Evolutionary conservation across 2,113 vertebrate genomes (phyloP), one percentile per base, ranked within the genome.

Genomic region (Oenanthe melanoleuca): DNA sequence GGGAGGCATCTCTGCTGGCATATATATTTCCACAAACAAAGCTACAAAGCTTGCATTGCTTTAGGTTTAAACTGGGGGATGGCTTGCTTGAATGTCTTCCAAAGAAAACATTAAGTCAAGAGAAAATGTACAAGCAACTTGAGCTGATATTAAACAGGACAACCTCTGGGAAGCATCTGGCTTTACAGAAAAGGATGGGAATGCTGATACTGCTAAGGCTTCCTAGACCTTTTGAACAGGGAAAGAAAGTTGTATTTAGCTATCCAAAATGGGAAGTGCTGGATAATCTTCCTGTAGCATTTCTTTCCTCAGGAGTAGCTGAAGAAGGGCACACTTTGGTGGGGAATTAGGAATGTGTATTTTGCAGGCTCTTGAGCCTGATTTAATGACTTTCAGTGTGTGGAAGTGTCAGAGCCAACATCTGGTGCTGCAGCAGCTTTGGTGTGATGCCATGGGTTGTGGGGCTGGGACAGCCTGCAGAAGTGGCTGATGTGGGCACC

Each of bases 141-240:
- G 80, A 93, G 90, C 64, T 93, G 92, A 96, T 95, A 50, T 61
- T 88, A 86, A 96, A 56, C 94, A 97, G 93, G 84, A 70, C 79
- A 88, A 88, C 57, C 81, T 94, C 92, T 83, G 93, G 86, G 67
- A 94, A 95, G 82, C 69, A 88, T 96, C 75, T 74, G 73, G 45
- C 50, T 78, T 80, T 60, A 49, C 80, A 86, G 84, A 83, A 73
- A 78, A 83, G 64, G 69, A 70, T 72, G 81, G 61, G 66, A 69
- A 56, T 21, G 33, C 59, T 89, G 87, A 65, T 89, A 28, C 16
- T 91, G 89, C 84, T 70, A 33, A 91, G 52, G 66, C 28, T 81
- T 88, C 75, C 47, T 59, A 71, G 44, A 57, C 12, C 44, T 79
- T 91, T 45, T 26, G 28, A 47, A 67, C 72, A 80, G 28, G 42